Percentiles rank a stretch among this genome's conserved stretches.
Conservation (phyloP, 2,113 vertebrate genomes). For the Amphilophus citrinellus region DNA sequence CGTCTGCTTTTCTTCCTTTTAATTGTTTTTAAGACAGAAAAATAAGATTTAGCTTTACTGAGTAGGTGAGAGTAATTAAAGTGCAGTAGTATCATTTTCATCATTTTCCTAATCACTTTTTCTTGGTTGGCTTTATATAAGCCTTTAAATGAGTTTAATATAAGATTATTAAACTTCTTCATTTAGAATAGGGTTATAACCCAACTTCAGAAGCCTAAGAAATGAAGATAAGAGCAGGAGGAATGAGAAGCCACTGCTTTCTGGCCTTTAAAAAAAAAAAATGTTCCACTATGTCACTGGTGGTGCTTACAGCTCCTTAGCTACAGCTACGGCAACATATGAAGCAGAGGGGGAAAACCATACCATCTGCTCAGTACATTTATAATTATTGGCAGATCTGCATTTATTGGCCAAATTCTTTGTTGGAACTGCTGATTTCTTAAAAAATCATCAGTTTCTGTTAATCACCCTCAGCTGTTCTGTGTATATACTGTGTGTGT, state of each 20-base stretch:
- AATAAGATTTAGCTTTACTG: neutral
- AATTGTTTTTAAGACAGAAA: neutral
- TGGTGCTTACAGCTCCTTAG: conserved; percentile 44
- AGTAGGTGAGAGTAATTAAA: neutral
- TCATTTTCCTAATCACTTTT: too few species aligned
- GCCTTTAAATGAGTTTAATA: neutral
- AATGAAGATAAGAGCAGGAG: neutral
- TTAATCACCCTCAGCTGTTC: conserved; percentile 14
- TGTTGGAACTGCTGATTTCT: conserved; percentile 72
- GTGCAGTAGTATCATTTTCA: neutral
- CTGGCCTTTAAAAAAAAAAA: conserved; percentile 45
- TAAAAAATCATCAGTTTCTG: conserved; percentile 41
- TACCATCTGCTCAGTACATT: conserved; percentile 75
- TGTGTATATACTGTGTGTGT: neutral
- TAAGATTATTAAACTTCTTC: neutral
- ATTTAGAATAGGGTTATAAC: neutral
- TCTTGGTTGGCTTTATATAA: too few species aligned
- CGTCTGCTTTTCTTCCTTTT: neutral
- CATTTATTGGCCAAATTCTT: conserved; percentile 63
- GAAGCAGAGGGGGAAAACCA: conserved; percentile 51
- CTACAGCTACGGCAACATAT: conserved; percentile 55
- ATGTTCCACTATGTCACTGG: conserved; percentile 76
- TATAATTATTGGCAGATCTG: conserved; percentile 68
- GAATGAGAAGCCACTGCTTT: conserved; percentile 1
- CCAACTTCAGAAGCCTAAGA: neutral